These are phyloP conservation scores for Theonella swinhoei DNA, from an alignment of 37 sponge, comb jelly and placozoan species.

Conservation along the genomic window DNA sequence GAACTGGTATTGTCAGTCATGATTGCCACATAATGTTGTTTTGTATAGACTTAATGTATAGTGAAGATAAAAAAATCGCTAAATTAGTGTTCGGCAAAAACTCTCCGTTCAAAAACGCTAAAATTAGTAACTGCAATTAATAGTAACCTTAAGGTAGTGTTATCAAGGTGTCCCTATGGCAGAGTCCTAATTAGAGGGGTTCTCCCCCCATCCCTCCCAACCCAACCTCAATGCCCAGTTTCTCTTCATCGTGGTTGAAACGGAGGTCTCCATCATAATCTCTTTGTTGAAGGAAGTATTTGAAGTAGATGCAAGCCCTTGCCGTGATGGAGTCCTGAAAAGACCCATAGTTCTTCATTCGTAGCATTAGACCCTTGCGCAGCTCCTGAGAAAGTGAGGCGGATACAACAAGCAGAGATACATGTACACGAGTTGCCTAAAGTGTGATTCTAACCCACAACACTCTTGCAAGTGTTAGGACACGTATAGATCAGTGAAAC, in stretches of 20 bases:
- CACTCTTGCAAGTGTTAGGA: too few relatives aligned
- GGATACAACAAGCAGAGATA: neutral
- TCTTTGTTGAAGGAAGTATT: slow-evolving; percentile 68
- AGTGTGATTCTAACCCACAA: too few relatives aligned
- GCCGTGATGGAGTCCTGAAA: slow-evolving; percentile 62
- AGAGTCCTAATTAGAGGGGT: too few relatives aligned
- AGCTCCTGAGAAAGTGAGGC: slow-evolving; percentile 30
- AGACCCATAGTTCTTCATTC: slow-evolving; percentile 43
- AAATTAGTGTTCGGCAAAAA: too few relatives aligned
- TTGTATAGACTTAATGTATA: too few relatives aligned
- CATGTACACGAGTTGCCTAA: neutral
- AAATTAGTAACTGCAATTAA: too few relatives aligned
- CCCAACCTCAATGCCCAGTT: slow-evolving; percentile 68
- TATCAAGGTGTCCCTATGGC: too few relatives aligned
- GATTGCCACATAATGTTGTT: too few relatives aligned
- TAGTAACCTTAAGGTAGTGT: too few relatives aligned
- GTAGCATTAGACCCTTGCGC: slow-evolving; percentile 32
- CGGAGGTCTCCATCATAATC: slow-evolving; percentile 78
- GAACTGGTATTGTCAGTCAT: too few relatives aligned
- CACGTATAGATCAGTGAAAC: slow-evolving; percentile 1
- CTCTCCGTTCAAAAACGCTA: too few relatives aligned
- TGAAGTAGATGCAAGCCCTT: slow-evolving; percentile 73
- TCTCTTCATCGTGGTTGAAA: slow-evolving; percentile 75
- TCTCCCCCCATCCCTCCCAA: neutral
- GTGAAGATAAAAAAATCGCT: too few relatives aligned